phyloP scores from a whole-genome alignment of 1,140 invertebrate species.

The Drosophila nebulosa region DNA sequence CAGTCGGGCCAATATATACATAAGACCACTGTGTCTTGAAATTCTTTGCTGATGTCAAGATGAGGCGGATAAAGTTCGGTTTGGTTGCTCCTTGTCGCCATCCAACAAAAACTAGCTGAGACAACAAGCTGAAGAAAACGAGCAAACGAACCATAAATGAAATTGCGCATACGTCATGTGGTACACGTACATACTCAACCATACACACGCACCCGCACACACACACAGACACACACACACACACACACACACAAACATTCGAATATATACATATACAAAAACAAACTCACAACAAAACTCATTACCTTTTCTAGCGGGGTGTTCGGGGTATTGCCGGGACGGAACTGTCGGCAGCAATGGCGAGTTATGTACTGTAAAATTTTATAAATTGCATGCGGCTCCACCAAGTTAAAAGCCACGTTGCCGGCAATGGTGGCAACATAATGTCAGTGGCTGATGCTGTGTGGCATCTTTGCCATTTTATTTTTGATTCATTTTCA shows the following conservation, averaged over 20 bases:
- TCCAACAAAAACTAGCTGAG: conserved; percentile 34
- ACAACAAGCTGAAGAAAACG: conserved; percentile 43
- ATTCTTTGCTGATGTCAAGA: conserved; percentile 10
- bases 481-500: conserved; percentile 50
- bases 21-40: conserved; percentile 37
- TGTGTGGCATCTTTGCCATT: conserved; percentile 47
- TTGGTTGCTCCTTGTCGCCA: conserved; percentile 32
- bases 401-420: conserved; percentile 38
- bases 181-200: conserved; percentile 7
- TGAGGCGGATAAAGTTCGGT: conserved; percentile 36
- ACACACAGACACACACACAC: conserved; percentile 2
- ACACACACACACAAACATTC: too few relatives aligned
- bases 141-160: conserved; percentile 65
- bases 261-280: conserved; percentile 27
- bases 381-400: conserved; percentile 62
- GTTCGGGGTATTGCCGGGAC: conserved; percentile 13
- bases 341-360: not conserved
- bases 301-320: conserved; percentile 33
- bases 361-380: conserved; percentile 64
- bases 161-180: conserved; percentile 73
- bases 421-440: conserved; percentile 27
- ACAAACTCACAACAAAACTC: conserved; percentile 45
- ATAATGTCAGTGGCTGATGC: conserved; percentile 15
- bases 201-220: not conserved
- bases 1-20: conserved; percentile 29